Evolutionary conservation across 2,888 invertebrate species (phyloP).

Genomic region (Sphecodes monilicornis): DNA sequence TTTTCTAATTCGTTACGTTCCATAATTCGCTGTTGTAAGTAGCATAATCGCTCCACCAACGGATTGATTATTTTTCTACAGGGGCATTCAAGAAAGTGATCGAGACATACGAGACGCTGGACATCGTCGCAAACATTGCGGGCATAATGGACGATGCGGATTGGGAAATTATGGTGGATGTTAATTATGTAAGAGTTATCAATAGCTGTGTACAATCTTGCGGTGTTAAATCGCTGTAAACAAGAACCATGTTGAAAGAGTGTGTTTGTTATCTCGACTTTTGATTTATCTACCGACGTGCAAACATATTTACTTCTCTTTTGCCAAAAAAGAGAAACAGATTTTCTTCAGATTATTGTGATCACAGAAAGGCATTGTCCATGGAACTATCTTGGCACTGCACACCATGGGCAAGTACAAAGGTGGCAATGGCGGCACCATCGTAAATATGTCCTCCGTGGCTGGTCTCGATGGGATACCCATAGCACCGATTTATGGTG

Average conservation of each 20-base stretch:
- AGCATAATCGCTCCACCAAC: neutral
- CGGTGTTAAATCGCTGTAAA: neutral
- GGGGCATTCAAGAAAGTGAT: slow-evolving; percentile 82
- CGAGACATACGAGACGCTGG: slow-evolving; percentile 83
- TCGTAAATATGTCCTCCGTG: slow-evolving; percentile 88
- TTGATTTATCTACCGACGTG: too few species aligned
- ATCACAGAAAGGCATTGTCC: slow-evolving; percentile 83
- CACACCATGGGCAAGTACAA: slow-evolving; percentile 84
- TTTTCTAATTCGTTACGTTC: too few species aligned
- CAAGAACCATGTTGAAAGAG: neutral
- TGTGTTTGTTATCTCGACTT: neutral
- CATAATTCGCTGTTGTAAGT: neutral
- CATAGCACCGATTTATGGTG: slow-evolving; percentile 86
- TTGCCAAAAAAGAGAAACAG: too few species aligned
- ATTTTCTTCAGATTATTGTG: too few species aligned
- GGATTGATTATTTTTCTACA: neutral
- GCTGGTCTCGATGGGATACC: slow-evolving; percentile 85
- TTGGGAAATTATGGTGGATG: slow-evolving; percentile 78
- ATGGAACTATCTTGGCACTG: slow-evolving; percentile 82
- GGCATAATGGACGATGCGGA: slow-evolving; percentile 76
- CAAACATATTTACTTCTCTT: too few species aligned
- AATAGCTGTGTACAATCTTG: neutral
- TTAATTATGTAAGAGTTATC: slow-evolving; percentile 76
- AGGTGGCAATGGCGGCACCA: slow-evolving; percentile 86
- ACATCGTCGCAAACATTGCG: slow-evolving; percentile 85